A percentile compares a stretch with the other conserved stretches of the same genome.
These are phyloP conservation scores for Anthophora plumipes DNA, from an alignment of 2,888 invertebrate genomes.

Conservation along the genomic window DNA sequence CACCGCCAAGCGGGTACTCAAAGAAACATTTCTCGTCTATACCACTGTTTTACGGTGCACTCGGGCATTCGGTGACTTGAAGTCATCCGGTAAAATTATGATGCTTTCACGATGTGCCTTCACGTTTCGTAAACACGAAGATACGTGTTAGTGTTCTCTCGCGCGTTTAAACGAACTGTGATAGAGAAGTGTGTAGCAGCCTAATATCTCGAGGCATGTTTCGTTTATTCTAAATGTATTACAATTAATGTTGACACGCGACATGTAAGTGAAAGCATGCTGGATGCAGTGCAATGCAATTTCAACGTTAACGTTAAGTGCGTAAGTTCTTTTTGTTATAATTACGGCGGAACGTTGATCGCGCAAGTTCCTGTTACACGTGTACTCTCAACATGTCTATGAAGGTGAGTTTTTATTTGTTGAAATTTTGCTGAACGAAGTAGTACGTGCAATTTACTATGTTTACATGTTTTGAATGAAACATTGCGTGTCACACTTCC, in stretches of 20 bases:
- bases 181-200: conserved; percentile 27
- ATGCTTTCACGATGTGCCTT: conserved; percentile 22
- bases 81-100: conserved; percentile 56
- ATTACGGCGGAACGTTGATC: conserved; percentile 29
- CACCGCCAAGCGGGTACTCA: conserved; percentile 27
- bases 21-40: conserved; percentile 34
- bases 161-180: conserved; percentile 45
- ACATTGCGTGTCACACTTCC: not conserved
- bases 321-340: not conserved
- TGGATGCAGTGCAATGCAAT: conserved; percentile 48
- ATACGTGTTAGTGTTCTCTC: conserved; percentile 21
- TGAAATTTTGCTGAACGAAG: conserved; percentile 7
- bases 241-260: conserved; percentile 51
- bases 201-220: conserved; percentile 17
- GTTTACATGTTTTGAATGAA: conserved; percentile 34
- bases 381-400: conserved; percentile 68
- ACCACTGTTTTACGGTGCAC: conserved; percentile 34
- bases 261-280: conserved; percentile 38
- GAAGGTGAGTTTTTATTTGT: conserved; percentile 65
- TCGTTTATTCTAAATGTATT: conserved; percentile 13
- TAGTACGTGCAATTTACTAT: not conserved
- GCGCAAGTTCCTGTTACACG: conserved; percentile 22
- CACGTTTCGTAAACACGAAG: conserved; percentile 42
- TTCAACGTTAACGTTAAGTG: conserved; percentile 51
- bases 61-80: conserved; percentile 63